Conservation (phyloP, 2,113 vertebrate species). For the Drymodes brunneopygia region DNA sequence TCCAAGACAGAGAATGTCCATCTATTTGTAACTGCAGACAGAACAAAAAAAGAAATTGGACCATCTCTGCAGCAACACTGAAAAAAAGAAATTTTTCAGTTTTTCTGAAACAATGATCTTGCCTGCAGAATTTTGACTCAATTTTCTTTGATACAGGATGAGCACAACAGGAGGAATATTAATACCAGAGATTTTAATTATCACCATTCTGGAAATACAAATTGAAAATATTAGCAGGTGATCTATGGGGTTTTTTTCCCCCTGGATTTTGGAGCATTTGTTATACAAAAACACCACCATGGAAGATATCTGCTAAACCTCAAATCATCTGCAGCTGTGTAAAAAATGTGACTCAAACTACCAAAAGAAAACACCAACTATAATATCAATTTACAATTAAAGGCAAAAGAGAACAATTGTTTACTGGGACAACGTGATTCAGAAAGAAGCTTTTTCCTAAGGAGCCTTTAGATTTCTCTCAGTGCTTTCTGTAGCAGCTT, state of each 20-base stretch:
- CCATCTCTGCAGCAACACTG: not conserved
- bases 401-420: not conserved
- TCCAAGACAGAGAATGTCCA: not conserved
- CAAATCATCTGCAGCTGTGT: not conserved
- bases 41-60: not conserved
- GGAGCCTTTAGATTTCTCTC: not conserved
- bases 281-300: not conserved
- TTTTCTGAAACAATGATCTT: not conserved
- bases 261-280: not conserved
- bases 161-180: not conserved
- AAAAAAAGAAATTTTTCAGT: not conserved
- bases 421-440: not conserved
- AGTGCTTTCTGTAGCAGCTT: not conserved
- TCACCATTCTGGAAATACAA: not conserved
- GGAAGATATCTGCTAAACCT: not conserved
- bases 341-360: not conserved
- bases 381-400: not conserved
- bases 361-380: not conserved
- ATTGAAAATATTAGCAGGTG: not conserved
- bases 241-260: no score
- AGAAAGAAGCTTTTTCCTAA: not conserved
- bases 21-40: not conserved
- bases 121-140: not conserved
- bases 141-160: not conserved
- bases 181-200: not conserved